phyloP scores from a whole-genome alignment of 35 echinoderm and acorn worm genomes.

The Holothuria glaberrima region DNA sequence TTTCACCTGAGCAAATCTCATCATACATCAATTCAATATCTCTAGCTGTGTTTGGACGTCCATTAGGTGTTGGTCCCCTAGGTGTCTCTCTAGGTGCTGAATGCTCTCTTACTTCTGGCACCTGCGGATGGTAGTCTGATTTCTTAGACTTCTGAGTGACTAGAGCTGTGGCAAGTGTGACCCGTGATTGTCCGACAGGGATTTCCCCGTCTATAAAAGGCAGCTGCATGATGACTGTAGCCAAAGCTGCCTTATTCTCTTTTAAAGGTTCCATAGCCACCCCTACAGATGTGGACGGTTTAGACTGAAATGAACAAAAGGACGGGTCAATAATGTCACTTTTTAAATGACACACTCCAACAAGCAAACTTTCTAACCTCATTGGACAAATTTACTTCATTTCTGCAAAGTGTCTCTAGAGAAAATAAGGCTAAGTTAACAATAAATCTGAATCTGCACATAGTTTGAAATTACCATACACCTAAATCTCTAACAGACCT shows the following conservation, averaged over 20 bases:
- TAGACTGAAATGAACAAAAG: constrained; percentile 22
- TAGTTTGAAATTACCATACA: too few species aligned
- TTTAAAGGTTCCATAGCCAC: constrained; percentile 53
- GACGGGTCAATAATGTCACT: too few species aligned
- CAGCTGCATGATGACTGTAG: constrained; percentile 58
- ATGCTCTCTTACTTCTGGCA: background rate
- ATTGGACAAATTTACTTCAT: too few species aligned
- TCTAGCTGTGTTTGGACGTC: constrained; percentile 39
- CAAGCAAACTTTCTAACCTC: too few species aligned
- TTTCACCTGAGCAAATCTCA: background rate
- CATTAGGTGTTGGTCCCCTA: background rate
- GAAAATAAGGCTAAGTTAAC: too few species aligned
- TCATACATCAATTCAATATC: constrained; percentile 37
- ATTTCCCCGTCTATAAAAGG: constrained; percentile 39
- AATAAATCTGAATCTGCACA: too few species aligned
- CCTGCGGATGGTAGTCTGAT: background rate
- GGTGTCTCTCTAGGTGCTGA: background rate
- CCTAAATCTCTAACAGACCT: too few species aligned
- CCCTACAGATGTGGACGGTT: constrained; percentile 35
- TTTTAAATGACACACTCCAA: too few species aligned
- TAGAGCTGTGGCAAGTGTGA: constrained; percentile 49
- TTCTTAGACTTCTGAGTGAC: constrained; percentile 56
- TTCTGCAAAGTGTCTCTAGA: too few species aligned
- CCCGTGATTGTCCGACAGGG: constrained; percentile 37
- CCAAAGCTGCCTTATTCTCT: constrained; percentile 50